Conservation (phyloP, 2,113 vertebrate species). For the Trichechus manatus region DNA sequence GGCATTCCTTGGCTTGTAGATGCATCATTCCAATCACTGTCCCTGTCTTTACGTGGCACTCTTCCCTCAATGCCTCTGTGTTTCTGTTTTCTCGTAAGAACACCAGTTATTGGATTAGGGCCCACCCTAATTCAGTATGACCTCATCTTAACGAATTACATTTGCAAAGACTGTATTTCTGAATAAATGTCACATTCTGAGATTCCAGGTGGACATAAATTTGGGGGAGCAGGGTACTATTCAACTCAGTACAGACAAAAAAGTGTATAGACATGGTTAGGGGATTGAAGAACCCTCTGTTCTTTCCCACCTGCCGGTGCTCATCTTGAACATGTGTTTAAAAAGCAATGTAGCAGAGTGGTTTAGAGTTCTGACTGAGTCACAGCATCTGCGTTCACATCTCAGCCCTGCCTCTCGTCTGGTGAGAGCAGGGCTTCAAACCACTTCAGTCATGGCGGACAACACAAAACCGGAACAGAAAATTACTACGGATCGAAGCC, state of each 20-base stretch:
- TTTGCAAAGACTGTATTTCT: background rate
- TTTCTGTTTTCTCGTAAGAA: background rate
- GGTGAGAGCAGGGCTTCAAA: background rate
- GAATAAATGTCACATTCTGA: background rate
- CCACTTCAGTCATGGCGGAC: no score
- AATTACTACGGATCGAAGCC: no score
- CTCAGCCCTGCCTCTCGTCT: background rate
- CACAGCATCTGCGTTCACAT: rapidly evolving
- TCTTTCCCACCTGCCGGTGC: background rate
- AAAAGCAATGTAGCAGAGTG: background rate
- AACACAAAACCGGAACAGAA: no score
- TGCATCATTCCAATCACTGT: background rate
- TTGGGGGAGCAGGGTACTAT: background rate
- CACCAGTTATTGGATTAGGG: background rate
- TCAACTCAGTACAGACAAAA: background rate
- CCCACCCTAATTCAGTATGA: background rate
- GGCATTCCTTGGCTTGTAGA: background rate
- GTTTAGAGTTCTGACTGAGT: background rate
- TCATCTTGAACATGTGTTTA: background rate
- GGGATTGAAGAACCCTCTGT: background rate
- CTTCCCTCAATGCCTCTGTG: background rate
- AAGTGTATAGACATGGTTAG: rapidly evolving
- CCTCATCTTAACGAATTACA: background rate
- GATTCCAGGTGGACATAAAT: background rate
- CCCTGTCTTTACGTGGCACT: background rate